A percentile compares a stretch with the other conserved stretches of the same genome.
Evolutionary conservation across 2,113 vertebrate species (phyloP).

Genomic region (Colaptes auratus): DNA sequence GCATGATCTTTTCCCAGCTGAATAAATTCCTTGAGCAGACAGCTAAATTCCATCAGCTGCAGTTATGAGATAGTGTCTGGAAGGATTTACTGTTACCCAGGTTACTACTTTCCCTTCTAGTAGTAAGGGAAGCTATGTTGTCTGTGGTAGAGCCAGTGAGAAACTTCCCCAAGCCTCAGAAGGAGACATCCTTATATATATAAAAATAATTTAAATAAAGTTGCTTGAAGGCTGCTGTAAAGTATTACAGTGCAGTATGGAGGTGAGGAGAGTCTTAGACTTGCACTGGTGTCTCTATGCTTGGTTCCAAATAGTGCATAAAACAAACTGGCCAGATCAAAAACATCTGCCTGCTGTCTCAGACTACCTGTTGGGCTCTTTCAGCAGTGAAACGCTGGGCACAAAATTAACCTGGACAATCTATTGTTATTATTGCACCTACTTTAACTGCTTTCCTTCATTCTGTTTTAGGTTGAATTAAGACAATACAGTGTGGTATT

Average conservation of each 20-base stretch:
- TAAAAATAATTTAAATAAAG: background rate
- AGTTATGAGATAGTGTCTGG: background rate
- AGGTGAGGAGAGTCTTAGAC: background rate
- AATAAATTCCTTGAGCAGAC: background rate
- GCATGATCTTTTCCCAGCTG: background rate
- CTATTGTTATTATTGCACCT: constrained; percentile 27
- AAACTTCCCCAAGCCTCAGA: background rate
- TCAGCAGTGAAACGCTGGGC: background rate
- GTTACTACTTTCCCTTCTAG: background rate
- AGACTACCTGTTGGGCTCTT: background rate
- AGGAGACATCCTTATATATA: background rate
- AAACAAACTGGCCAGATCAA: background rate
- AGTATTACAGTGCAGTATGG: background rate
- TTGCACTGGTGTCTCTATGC: constrained; percentile 29
- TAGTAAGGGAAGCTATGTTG: background rate
- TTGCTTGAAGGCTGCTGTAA: background rate
- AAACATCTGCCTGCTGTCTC: constrained; percentile 10
- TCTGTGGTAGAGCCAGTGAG: background rate
- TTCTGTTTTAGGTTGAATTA: constrained; percentile 36
- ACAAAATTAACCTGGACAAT: background rate
- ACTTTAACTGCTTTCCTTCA: constrained; percentile 6
- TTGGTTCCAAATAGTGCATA: background rate
- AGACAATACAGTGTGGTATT: constrained; percentile 69
- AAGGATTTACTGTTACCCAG: background rate
- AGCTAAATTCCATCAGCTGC: background rate